Evolutionary conservation across 2,797 vertebrate species (phyloP).

Genomic region (Odontamblyopus rebecca): DNA sequence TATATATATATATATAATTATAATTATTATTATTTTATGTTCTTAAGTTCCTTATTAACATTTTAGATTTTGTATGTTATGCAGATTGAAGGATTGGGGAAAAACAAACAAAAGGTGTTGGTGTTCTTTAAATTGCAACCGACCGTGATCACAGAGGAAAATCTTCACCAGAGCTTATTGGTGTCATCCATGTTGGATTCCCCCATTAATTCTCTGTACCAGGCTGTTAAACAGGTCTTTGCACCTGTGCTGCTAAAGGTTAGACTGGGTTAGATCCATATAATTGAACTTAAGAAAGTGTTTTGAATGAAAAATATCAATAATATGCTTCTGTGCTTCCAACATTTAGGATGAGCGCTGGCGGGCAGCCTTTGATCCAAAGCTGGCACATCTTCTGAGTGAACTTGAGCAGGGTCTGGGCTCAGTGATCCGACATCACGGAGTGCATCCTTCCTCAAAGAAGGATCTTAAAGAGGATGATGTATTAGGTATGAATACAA

Average conservation of each 20-base stretch:
- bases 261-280: conserved; percentile 74
- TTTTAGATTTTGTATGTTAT: not conserved
- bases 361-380: conserved; percentile 90
- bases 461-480: conserved; percentile 81
- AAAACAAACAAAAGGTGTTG: conserved; percentile 82
- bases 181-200: conserved; percentile 97
- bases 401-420: conserved; percentile 91
- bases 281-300: not conserved
- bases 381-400: conserved; percentile 88
- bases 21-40: no score
- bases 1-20: no score
- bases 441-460: conserved; percentile 67
- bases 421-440: conserved; percentile 83
- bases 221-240: conserved; percentile 90
- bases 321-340: not conserved
- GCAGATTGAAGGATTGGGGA: conserved; percentile 82
- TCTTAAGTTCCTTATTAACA: not conserved
- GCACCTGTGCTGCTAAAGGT: conserved; percentile 90
- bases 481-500: conserved; percentile 76
- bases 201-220: conserved; percentile 92
- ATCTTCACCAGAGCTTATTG: conserved; percentile 88
- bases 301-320: not conserved
- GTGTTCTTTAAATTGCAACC: conserved; percentile 95
- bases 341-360: conserved; percentile 87
- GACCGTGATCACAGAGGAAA: conserved; percentile 92